A percentile compares a stretch with the other conserved stretches of the same genome.
These are phyloP conservation scores for Crotalus helleri DNA, from an alignment of 2,113 vertebrate genomes.

Conservation along the genomic window DNA sequence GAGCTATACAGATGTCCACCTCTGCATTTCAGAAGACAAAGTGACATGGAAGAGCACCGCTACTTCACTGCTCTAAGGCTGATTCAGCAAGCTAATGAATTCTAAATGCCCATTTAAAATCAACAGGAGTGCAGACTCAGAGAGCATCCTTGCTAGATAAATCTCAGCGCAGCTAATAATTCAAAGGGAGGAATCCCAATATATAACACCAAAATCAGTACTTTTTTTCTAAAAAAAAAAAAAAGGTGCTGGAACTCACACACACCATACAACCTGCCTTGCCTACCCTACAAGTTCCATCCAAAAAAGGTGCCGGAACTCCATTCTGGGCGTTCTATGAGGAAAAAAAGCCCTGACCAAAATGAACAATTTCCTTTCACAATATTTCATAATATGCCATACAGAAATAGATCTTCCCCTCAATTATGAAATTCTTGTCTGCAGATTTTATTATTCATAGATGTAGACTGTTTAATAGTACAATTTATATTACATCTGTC, in stretches of 20 bases:
- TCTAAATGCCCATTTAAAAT: background rate
- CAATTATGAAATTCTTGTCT: conserved; percentile 18
- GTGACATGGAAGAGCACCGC: background rate
- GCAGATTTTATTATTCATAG: conserved; percentile 32
- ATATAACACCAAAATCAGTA: background rate
- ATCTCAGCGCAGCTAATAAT: conserved; percentile 8
- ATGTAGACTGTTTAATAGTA: conserved; percentile 13
- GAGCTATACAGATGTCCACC: background rate
- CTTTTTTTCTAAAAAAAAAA: no score
- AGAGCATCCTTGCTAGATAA: background rate
- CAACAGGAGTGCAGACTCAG: background rate
- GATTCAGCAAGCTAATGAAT: background rate
- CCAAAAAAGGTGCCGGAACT: no score
- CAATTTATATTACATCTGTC: conserved; percentile 29
- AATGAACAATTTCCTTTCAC: conserved; percentile 7
- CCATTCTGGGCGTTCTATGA: no score
- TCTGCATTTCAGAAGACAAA: background rate
- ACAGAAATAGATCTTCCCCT: conserved; percentile 16
- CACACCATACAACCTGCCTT: no score
- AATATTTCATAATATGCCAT: conserved; percentile 19
- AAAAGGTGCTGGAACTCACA: no score
- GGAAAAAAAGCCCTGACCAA: background rate
- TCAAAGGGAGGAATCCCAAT: conserved; percentile 16
- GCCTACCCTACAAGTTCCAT: no score
- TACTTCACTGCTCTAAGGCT: background rate